Conservation (phyloP, 2,888 invertebrate species). For the Dolichomitus sp. region DNA sequence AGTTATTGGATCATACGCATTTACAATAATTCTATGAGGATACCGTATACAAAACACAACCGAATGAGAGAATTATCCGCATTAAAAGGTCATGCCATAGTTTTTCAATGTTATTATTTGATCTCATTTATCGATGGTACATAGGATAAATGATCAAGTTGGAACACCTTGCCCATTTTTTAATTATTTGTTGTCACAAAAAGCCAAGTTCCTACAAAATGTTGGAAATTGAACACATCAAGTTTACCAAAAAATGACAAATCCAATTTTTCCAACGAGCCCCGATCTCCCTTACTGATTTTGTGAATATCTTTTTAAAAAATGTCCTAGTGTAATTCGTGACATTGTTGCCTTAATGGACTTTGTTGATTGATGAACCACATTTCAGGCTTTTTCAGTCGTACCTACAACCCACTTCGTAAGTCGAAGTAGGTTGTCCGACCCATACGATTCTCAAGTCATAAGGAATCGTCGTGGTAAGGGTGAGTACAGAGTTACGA, state of each 20-base stretch:
- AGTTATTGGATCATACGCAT: neutral
- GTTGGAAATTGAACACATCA: too few species aligned
- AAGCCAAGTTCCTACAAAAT: too few species aligned
- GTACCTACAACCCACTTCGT: neutral
- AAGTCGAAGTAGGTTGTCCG: neutral
- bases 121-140: too few species aligned
- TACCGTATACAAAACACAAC: neutral
- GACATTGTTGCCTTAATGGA: neutral
- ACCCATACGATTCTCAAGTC: neutral
- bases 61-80: neutral
- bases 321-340: neutral
- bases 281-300: neutral
- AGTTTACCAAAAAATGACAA: too few species aligned
- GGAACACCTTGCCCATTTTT: too few species aligned
- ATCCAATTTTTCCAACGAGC: neutral
- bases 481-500: neutral
- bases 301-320: neutral
- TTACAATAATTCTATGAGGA: neutral
- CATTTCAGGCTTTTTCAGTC: neutral
- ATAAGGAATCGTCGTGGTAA: neutral
- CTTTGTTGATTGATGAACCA: neutral
- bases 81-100: neutral
- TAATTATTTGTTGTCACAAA: too few species aligned
- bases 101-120: too few species aligned
- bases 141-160: too few species aligned